Conservation (phyloP, 2,888 invertebrate genomes). For the Dendrolimus houi region DNA sequence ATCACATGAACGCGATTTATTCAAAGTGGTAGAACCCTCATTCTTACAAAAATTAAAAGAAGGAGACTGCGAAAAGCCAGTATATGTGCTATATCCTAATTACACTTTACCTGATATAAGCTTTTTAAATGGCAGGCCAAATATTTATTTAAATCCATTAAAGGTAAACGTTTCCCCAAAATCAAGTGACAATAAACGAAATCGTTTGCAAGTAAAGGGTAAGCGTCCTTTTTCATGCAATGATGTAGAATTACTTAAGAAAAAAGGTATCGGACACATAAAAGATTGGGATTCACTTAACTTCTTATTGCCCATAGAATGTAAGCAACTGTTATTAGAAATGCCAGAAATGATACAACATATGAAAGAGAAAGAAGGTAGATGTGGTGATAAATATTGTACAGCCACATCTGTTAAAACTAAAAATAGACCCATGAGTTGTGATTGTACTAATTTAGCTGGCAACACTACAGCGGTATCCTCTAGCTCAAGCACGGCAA, state of each 20-base stretch:
- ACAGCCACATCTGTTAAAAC: slow-evolving; percentile 67
- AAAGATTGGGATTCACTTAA: slow-evolving; percentile 96
- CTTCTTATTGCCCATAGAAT: slow-evolving; percentile 90
- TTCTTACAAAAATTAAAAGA: slow-evolving; percentile 82
- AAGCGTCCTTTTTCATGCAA: slow-evolving; percentile 86
- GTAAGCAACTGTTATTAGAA: slow-evolving; percentile 85
- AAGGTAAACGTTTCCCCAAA: slow-evolving; percentile 67
- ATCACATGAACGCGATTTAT: slow-evolving; percentile 63
- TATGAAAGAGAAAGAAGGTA: slow-evolving; percentile 72
- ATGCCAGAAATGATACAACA: slow-evolving; percentile 85
- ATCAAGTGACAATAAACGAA: slow-evolving; percentile 53
- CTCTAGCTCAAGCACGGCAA: slow-evolving; percentile 82
- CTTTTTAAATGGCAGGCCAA: slow-evolving; percentile 80
- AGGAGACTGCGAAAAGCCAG: slow-evolving; percentile 82
- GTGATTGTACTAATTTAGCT: slow-evolving; percentile 74
- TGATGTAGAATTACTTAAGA: slow-evolving; percentile 87
- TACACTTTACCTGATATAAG: slow-evolving; percentile 93
- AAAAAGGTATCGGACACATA: slow-evolving; percentile 89
- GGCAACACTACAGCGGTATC: slow-evolving; percentile 77
- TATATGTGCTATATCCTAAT: slow-evolving; percentile 93
- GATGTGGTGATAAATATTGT: slow-evolving; percentile 60
- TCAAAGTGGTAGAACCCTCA: slow-evolving; percentile 81
- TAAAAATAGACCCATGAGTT: slow-evolving; percentile 76
- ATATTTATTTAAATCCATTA: slow-evolving; percentile 85
- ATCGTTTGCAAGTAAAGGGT: slow-evolving; percentile 51